phyloP scores from a whole-genome alignment of 2,797 vertebrate genomes.

The Limosa lapponica region DNA sequence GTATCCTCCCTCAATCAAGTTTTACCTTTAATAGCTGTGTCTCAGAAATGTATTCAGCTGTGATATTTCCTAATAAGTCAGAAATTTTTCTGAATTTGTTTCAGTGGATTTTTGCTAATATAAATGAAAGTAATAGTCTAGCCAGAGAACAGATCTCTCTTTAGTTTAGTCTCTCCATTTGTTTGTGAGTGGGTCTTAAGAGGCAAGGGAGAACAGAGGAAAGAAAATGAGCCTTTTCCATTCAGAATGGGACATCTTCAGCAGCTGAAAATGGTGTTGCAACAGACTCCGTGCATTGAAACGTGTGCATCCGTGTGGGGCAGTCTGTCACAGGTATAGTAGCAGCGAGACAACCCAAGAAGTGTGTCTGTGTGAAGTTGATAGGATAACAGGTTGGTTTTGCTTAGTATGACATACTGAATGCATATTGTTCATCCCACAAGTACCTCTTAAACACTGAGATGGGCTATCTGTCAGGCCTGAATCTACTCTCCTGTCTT shows the following conservation, averaged over 20 bases:
- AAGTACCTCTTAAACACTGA: neutral
- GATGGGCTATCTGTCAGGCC: neutral
- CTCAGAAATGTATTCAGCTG: neutral
- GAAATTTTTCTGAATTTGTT: neutral
- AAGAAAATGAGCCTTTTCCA: neutral
- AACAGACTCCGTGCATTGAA: neutral
- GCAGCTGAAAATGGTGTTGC: neutral
- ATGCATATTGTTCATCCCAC: neutral
- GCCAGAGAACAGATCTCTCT: neutral
- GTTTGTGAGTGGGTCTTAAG: neutral
- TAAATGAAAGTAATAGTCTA: neutral
- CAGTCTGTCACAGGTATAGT: neutral
- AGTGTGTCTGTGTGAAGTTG: neutral
- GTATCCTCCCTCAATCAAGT: neutral
- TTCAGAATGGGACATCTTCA: neutral
- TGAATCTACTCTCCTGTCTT: neutral
- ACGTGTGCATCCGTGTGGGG: fast-evolving
- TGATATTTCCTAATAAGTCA: neutral
- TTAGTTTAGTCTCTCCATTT: neutral
- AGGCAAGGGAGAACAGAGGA: neutral
- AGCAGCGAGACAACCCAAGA: neutral
- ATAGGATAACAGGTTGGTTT: neutral
- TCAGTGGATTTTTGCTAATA: neutral
- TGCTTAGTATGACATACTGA: neutral
- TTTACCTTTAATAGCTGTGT: neutral